phyloP scores from a whole-genome alignment of 1,140 invertebrate species.

The Zaprionus lachaisei region DNA sequence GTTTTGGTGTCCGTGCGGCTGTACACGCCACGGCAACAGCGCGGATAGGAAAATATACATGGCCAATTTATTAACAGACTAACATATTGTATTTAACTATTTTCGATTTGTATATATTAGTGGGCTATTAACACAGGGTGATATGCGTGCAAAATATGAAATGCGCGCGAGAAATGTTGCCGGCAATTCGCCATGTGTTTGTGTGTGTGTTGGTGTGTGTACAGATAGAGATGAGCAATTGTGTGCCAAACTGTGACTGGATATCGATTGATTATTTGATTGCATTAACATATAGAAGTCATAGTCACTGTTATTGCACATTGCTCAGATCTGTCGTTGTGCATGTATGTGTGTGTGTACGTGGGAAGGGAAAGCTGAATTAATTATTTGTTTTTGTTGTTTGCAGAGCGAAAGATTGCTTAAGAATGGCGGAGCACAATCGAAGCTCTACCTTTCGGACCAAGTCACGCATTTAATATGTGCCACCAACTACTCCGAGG shows the following conservation, averaged over 20 bases:
- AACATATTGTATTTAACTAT: background rate
- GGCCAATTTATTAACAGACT: background rate
- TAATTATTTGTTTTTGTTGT: constrained; percentile 36
- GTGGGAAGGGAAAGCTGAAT: constrained; percentile 22
- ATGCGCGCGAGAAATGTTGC: constrained; percentile 75
- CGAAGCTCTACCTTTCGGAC: constrained; percentile 91
- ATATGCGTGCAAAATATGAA: constrained; percentile 23
- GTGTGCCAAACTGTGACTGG: constrained; percentile 18
- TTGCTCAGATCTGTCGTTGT: constrained; percentile 11
- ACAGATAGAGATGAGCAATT: constrained; percentile 34
- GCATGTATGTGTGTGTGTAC: background rate
- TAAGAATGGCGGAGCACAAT: constrained; percentile 91
- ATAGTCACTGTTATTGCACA: background rate
- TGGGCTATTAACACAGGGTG: constrained; percentile 52
- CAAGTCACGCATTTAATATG: constrained; percentile 94
- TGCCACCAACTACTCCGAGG: constrained; percentile 90
- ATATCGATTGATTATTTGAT: background rate
- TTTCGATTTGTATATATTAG: background rate
- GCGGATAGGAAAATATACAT: background rate
- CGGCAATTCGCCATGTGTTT: constrained; percentile 42
- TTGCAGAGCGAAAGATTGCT: constrained; percentile 89
- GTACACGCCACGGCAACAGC: constrained; percentile 13
- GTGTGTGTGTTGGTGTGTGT: constrained; percentile 18
- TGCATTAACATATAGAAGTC: background rate
- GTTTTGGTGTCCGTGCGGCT: constrained; percentile 36